Conservation (phyloP, 1,140 invertebrate species). For the Lanistes nyassanus region DNA sequence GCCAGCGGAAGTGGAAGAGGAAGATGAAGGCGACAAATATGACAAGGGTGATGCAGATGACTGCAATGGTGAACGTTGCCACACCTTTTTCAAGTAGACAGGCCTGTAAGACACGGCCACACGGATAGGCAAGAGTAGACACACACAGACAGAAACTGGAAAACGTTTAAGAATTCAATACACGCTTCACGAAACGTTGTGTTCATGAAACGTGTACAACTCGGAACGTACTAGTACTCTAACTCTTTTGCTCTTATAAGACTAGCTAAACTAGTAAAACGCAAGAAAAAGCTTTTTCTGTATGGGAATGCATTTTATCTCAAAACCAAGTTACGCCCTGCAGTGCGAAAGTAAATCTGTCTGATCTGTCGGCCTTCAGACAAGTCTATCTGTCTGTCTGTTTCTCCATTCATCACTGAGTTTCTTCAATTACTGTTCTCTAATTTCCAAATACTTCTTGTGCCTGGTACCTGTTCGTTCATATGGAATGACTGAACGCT, state of each 20-base stretch:
- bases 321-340: not conserved
- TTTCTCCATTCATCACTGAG: too few species aligned
- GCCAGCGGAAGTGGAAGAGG: conserved; percentile 14
- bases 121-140: not conserved
- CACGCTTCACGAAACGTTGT: not conserved
- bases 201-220: too few species aligned
- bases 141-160: not conserved
- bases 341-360: not conserved
- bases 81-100: not conserved
- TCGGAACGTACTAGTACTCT: not conserved
- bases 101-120: conserved; percentile 1
- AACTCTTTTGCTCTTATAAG: not conserved
- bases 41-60: conserved; percentile 2
- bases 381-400: too few species aligned
- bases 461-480: not conserved
- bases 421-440: too few species aligned
- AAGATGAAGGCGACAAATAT: conserved; percentile 4
- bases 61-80: conserved; percentile 1
- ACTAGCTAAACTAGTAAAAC: not conserved
- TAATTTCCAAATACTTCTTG: too few species aligned
- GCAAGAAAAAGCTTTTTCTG: not conserved
- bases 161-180: not conserved
- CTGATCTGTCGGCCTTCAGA: too few species aligned
- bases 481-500: not conserved
- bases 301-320: not conserved